Evolutionary conservation across 2,797 vertebrate species (phyloP).

Genomic region (Cheirogaleus major): DNA sequence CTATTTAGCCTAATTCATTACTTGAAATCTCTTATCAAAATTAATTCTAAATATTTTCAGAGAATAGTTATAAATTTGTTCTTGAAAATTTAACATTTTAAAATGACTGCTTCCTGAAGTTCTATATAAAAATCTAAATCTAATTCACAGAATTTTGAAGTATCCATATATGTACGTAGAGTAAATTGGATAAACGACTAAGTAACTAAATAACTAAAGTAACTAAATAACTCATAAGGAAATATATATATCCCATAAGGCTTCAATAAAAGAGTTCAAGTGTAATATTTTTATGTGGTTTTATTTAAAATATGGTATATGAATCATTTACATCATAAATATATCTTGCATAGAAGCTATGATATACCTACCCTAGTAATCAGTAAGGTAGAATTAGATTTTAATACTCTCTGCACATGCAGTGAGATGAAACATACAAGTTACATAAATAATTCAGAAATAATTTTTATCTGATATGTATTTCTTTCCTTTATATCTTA

Average conservation of each 20-base stretch:
- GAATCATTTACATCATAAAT: constrained; percentile 63
- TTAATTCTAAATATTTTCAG: background rate
- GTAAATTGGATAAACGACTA: constrained; percentile 42
- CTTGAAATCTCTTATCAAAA: background rate
- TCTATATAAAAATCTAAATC: background rate
- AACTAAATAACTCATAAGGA: background rate
- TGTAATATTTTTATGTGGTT: constrained; percentile 24
- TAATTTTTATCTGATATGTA: background rate
- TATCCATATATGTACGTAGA: background rate
- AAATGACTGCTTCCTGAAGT: background rate
- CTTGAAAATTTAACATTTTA: background rate
- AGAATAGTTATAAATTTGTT: background rate
- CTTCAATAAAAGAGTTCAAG: constrained; percentile 57
- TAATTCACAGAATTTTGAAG: constrained; percentile 14
- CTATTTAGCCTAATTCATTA: background rate
- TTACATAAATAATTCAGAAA: constrained; percentile 52
- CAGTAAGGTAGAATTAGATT: background rate
- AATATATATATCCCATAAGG: constrained; percentile 48
- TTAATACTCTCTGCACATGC: background rate
- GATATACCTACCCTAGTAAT: background rate
- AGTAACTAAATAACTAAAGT: background rate
- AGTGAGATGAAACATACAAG: constrained; percentile 23
- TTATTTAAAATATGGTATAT: constrained; percentile 34
- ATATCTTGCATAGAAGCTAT: background rate
- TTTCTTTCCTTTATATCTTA: background rate